Percentiles rank a stretch among this genome's conserved stretches.
These are phyloP conservation scores for Chionis minor DNA, from an alignment of 2,113 vertebrate species.

Conservation along the genomic window DNA sequence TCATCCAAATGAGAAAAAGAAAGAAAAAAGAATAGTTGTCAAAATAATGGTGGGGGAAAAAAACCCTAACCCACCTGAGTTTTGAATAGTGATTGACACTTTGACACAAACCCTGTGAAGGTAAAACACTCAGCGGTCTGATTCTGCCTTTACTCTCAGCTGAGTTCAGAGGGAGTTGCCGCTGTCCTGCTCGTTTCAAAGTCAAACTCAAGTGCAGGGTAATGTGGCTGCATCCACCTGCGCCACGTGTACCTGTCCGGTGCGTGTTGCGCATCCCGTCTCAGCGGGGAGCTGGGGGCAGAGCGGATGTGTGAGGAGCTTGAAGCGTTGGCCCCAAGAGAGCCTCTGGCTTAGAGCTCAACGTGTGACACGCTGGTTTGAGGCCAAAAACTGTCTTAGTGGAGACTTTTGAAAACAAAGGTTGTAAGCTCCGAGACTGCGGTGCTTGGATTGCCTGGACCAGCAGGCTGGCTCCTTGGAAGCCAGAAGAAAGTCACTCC, in stretches of 20 bases:
- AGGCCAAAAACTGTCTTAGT: not conserved
- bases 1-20: not conserved
- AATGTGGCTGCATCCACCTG: fast-evolving
- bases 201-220: fast-evolving
- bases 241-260: not conserved
- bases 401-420: not conserved
- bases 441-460: not conserved
- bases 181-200: not conserved
- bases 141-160: not conserved
- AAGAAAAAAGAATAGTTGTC: not conserved
- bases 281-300: not conserved
- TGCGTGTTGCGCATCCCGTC: not conserved
- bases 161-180: not conserved
- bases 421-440: fast-evolving
- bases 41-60: not conserved
- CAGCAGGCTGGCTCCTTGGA: not conserved
- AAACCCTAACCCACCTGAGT: not conserved
- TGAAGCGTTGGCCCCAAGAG: not conserved
- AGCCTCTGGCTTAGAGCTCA: not conserved
- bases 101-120: not conserved
- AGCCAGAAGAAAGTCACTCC: not conserved
- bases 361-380: not conserved
- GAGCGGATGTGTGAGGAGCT: not conserved
- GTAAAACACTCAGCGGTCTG: not conserved
- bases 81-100: not conserved